phyloP scores from a whole-genome alignment of 2,888 invertebrate genomes.

The Macrophya alboannulata region DNA sequence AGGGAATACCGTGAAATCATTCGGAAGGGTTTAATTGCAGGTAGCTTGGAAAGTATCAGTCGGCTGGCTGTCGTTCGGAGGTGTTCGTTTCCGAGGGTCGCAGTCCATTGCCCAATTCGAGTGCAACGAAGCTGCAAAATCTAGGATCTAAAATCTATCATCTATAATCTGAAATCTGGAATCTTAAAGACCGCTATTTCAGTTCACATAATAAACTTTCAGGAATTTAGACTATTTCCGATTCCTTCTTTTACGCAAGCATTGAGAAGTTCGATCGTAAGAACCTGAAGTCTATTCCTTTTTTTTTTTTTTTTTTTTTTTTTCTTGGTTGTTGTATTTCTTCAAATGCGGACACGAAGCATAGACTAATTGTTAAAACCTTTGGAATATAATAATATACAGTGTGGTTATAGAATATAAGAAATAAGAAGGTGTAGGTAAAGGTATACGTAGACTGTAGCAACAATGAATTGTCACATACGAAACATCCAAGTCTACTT shows the following conservation, averaged over 20 bases:
- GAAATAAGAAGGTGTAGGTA: neutral
- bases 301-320: neutral
- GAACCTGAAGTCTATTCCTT: neutral
- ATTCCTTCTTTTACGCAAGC: neutral
- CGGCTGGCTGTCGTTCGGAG: neutral
- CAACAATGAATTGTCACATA: constrained; percentile 12
- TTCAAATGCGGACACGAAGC: neutral
- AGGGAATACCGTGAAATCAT: neutral
- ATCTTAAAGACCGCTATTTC: neutral
- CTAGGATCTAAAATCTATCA: neutral
- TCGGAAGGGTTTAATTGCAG: constrained; percentile 25
- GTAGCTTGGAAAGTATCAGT: constrained; percentile 19
- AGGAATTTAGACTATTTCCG: neutral
- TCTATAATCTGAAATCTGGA: neutral
- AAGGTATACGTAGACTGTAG: neutral
- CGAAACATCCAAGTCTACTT: constrained; percentile 25
- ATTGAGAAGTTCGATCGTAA: neutral
- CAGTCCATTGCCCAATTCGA: neutral
- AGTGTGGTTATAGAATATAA: neutral
- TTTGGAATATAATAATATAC: neutral
- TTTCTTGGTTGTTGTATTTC: neutral
- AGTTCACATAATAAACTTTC: neutral
- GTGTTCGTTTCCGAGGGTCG: constrained; percentile 31
- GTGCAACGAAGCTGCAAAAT: constrained; percentile 21
- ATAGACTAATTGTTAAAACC: neutral